phyloP scores from a whole-genome alignment of 2,888 invertebrate species.

The Portevinia maculata region DNA sequence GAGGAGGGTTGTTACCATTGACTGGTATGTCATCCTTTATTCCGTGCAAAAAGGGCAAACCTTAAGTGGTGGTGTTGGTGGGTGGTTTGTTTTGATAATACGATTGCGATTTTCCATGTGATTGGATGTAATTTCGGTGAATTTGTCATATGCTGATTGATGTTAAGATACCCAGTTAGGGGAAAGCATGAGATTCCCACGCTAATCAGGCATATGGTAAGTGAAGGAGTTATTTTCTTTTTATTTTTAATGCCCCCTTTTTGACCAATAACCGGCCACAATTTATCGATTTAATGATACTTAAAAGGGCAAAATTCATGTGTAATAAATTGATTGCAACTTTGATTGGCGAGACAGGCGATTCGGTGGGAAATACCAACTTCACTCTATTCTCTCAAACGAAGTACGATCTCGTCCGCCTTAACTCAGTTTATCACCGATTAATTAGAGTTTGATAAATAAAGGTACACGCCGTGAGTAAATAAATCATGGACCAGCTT shows the following conservation, averaged over 20 bases:
- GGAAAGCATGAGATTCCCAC: slow-evolving; percentile 54
- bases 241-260: slow-evolving; percentile 14
- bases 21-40: slow-evolving; percentile 52
- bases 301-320: slow-evolving; percentile 81
- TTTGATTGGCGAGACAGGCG: slow-evolving; percentile 59
- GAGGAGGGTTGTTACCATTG: slow-evolving; percentile 38
- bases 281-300: slow-evolving; percentile 76
- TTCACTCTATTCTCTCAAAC: slow-evolving; percentile 14
- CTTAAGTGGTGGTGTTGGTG: slow-evolving; percentile 36
- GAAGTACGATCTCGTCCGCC: slow-evolving; percentile 25
- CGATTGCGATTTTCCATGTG: slow-evolving; percentile 74
- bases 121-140: slow-evolving; percentile 68
- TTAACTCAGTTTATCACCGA: slow-evolving; percentile 82
- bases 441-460: slow-evolving; percentile 84
- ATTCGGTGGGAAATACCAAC: background rate
- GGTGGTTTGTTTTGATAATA: slow-evolving; percentile 72
- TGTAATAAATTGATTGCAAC: slow-evolving; percentile 81
- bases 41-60: slow-evolving; percentile 58
- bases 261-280: too few relatives aligned
- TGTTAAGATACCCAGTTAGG: slow-evolving; percentile 20
- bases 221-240: slow-evolving; percentile 41
- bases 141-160: slow-evolving; percentile 69
- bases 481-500: slow-evolving; percentile 80
- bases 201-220: slow-evolving; percentile 48
- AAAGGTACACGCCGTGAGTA: slow-evolving; percentile 82